Evolutionary conservation across 2,113 vertebrate species (phyloP).

Genomic region (Hipposideros armiger): DNA sequence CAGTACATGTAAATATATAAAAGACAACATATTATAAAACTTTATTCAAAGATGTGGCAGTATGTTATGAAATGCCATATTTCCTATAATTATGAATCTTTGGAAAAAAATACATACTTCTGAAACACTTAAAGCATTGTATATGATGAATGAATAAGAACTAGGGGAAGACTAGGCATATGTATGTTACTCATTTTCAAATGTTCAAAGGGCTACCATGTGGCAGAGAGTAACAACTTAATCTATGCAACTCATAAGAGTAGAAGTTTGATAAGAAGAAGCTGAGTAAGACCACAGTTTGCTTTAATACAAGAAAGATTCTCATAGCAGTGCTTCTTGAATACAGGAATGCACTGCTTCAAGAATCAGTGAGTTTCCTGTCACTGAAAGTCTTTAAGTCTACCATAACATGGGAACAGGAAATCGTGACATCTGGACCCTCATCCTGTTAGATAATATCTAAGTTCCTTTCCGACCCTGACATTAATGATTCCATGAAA

Average conservation of each 20-base stretch:
- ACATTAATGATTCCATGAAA: not conserved
- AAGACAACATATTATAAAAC: constrained; percentile 3
- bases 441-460: not conserved
- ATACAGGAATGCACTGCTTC: not conserved
- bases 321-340: not conserved
- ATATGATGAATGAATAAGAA: not conserved
- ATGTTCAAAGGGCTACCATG: not conserved
- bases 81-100: not conserved
- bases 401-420: not conserved
- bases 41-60: constrained; percentile 1
- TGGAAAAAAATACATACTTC: not conserved
- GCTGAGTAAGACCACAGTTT: not conserved
- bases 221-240: not conserved
- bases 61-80: not conserved
- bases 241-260: not conserved
- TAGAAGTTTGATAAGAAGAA: not conserved
- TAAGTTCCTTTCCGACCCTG: not conserved
- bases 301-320: not conserved
- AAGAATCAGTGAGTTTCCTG: not conserved
- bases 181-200: not conserved
- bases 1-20: not conserved
- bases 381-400: not conserved
- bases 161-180: not conserved
- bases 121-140: not conserved
- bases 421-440: not conserved